phyloP scores from a whole-genome alignment of 2,113 vertebrate species.

The Psettodes erumei region DNA sequence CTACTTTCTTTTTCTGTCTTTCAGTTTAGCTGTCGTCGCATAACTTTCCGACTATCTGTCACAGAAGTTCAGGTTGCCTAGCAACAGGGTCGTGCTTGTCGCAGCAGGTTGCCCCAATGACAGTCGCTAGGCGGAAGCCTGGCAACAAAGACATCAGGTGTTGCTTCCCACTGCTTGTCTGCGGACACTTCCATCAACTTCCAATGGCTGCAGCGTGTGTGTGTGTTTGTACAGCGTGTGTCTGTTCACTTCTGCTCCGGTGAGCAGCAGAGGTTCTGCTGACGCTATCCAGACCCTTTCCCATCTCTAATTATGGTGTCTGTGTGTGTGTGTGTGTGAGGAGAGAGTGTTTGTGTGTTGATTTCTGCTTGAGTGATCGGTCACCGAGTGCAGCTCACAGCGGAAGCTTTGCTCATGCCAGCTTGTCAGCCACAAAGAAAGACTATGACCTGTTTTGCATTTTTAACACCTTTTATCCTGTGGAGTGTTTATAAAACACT shows the following conservation, averaged over 20 bases:
- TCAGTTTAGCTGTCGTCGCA: slow-evolving; percentile 16
- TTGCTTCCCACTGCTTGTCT: slow-evolving; percentile 74
- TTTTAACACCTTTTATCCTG: too few species aligned
- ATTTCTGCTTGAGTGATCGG: slow-evolving; percentile 66
- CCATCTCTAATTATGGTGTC: slow-evolving; percentile 57
- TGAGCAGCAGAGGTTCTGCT: slow-evolving; percentile 57
- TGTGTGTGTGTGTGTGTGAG: background rate
- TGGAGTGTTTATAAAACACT: too few species aligned
- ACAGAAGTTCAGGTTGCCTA: slow-evolving; percentile 76
- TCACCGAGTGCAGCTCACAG: slow-evolving; percentile 63
- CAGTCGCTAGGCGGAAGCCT: slow-evolving; percentile 73
- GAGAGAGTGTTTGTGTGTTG: slow-evolving; percentile 51
- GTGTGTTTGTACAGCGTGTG: slow-evolving; percentile 29
- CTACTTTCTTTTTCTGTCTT: background rate
- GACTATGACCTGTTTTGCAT: too few species aligned
- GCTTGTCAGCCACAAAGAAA: slow-evolving; percentile 69
- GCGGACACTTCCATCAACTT: slow-evolving; percentile 67
- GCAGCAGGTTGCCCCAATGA: slow-evolving; percentile 69
- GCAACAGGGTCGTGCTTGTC: slow-evolving; percentile 79
- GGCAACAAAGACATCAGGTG: slow-evolving; percentile 84
- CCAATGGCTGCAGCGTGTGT: slow-evolving; percentile 47
- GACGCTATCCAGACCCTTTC: slow-evolving; percentile 48
- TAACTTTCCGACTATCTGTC: slow-evolving; percentile 65
- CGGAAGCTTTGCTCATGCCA: slow-evolving; percentile 64
- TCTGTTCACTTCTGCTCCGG: slow-evolving; percentile 61